A percentile compares a stretch with the other conserved stretches of the same genome.
phyloP scores from a whole-genome alignment of 2,797 vertebrate species.

The Cossypha caffra region DNA sequence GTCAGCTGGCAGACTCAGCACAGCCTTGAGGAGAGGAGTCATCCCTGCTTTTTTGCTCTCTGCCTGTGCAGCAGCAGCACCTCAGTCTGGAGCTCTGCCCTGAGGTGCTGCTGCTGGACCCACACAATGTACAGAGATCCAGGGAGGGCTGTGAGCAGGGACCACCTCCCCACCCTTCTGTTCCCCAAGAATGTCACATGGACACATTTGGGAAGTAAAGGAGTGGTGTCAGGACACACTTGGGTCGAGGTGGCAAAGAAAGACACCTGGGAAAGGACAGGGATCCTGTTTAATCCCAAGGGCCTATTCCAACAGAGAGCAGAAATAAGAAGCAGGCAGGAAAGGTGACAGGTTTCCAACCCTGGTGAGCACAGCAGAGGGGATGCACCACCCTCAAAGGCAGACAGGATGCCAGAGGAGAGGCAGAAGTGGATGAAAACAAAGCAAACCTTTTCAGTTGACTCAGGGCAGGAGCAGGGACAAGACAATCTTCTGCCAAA shows the following conservation, averaged over 20 bases:
- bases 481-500: conserved; percentile 33
- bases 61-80: not conserved
- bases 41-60: not conserved
- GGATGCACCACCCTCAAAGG: not conserved
- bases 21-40: not conserved
- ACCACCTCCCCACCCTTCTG: not conserved
- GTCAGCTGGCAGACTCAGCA: not conserved
- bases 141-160: not conserved
- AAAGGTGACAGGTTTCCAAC: not conserved
- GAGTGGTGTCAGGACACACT: not conserved
- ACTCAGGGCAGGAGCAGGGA: not conserved
- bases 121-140: accelerated
- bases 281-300: not conserved
- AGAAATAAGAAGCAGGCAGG: not conserved
- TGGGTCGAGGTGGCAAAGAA: accelerated
- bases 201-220: accelerated
- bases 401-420: not conserved
- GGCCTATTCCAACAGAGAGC: not conserved
- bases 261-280: not conserved
- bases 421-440: not conserved
- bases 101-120: not conserved
- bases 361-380: not conserved
- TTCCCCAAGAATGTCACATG: accelerated
- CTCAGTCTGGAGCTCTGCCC: not conserved
- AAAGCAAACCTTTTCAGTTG: not conserved